These are phyloP conservation scores for Scophthalmus maximus DNA, from an alignment of 2,113 vertebrate species.

Conservation along the genomic window DNA sequence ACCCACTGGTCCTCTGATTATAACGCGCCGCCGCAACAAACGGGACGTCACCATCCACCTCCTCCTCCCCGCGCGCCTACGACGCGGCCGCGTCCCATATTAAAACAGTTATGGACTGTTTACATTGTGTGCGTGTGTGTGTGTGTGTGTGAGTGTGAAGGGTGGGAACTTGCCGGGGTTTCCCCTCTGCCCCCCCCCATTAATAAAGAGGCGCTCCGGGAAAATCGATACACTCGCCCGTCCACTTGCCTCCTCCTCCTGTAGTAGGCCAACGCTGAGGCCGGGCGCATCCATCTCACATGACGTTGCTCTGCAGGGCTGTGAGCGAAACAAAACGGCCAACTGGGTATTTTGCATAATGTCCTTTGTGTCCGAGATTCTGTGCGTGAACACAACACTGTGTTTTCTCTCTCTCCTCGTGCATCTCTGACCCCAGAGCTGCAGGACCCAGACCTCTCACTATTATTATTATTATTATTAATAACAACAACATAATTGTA, in stretches of 20 bases:
- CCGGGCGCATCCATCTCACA: conserved; percentile 6
- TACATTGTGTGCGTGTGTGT: not conserved
- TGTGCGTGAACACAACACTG: not conserved
- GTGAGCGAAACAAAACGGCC: not conserved
- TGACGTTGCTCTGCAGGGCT: not conserved
- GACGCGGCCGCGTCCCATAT: too few relatives aligned
- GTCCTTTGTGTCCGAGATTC: too few relatives aligned
- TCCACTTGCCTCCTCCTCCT: not conserved
- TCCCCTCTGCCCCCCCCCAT: conserved; percentile 55
- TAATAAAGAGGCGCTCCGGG: conserved; percentile 3
- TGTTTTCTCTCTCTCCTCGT: too few relatives aligned
- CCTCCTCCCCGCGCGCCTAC: too few relatives aligned
- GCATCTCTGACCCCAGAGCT: too few relatives aligned
- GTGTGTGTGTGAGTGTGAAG: not conserved
- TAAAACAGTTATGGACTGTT: too few relatives aligned
- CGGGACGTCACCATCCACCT: conserved; percentile 7
- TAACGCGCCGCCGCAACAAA: not conserved
- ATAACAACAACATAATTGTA: too few relatives aligned
- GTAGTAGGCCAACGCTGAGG: not conserved
- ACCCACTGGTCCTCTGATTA: conserved; percentile 12
- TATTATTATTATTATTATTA: too few relatives aligned
- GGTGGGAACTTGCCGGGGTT: conserved; percentile 62
- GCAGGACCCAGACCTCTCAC: too few relatives aligned
- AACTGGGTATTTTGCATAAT: not conserved
- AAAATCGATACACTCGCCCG: conserved; percentile 48